phyloP scores from a whole-genome alignment of 1,140 invertebrate species.

The Ephestia elutella region DNA sequence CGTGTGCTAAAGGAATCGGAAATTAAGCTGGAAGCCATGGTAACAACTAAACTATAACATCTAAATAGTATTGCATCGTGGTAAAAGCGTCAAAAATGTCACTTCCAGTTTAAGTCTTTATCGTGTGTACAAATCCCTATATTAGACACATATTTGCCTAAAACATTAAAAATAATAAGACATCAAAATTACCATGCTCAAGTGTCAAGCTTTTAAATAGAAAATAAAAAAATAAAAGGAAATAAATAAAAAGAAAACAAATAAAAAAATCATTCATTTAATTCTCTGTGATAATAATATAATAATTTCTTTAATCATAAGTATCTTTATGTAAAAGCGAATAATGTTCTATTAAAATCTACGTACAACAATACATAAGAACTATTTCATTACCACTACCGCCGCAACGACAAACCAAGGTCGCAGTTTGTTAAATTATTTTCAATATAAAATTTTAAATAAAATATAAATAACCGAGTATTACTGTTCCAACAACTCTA shows the following conservation, averaged over 20 bases:
- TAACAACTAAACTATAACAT: slow-evolving; percentile 13
- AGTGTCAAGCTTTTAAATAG: slow-evolving; percentile 2
- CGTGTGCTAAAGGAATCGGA: slow-evolving; percentile 17
- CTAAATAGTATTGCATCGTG: slow-evolving; percentile 8
- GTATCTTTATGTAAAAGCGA: slow-evolving; percentile 54
- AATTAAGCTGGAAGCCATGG: slow-evolving; percentile 24
- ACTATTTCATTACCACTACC: slow-evolving; percentile 47
- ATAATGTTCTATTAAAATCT: slow-evolving; percentile 66
- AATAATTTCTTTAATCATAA: slow-evolving; percentile 42
- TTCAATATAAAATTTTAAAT: slow-evolving; percentile 56
- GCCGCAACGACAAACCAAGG: slow-evolving; percentile 59
- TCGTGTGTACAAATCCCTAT: slow-evolving; percentile 17
- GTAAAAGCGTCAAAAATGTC: slow-evolving; percentile 27
- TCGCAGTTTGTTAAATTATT: slow-evolving; percentile 49
- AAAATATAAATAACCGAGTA: slow-evolving; percentile 74
- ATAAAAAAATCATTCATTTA: slow-evolving; percentile 67
- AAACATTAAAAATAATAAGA: slow-evolving; percentile 16
- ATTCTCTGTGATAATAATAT: slow-evolving; percentile 67
- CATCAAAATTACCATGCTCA: no score
- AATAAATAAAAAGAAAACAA: slow-evolving; percentile 46
- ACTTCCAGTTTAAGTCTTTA: slow-evolving; percentile 26
- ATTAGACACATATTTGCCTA: not conserved
- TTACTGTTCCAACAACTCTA: slow-evolving; percentile 70
- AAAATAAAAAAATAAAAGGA: slow-evolving; percentile 36
- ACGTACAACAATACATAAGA: slow-evolving; percentile 63